Percentiles rank a stretch among this genome's conserved stretches.
Evolutionary conservation across 2,888 invertebrate species (phyloP).

Genomic region (Oasisia sp.): DNA sequence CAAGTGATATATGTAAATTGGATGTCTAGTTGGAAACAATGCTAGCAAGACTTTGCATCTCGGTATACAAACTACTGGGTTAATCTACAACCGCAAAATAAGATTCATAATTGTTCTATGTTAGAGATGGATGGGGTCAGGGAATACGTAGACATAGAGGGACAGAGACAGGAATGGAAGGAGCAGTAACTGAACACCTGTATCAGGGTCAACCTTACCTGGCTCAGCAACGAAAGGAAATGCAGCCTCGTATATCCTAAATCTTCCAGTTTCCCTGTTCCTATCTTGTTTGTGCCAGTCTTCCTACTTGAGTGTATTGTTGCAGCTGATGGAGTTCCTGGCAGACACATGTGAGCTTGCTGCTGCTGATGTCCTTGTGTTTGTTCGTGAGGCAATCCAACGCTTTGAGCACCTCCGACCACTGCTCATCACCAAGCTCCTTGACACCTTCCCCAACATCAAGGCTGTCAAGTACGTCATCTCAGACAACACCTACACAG

Average conservation of each 20-base stretch:
- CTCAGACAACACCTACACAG: not conserved
- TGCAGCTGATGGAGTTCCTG: constrained; percentile 84
- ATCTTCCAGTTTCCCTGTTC: not conserved
- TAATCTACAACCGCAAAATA: too few species aligned
- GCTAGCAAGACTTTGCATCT: too few species aligned
- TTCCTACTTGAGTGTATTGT: constrained; percentile 20
- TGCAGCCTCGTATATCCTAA: not conserved
- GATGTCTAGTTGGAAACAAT: too few species aligned
- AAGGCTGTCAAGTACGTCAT: constrained; percentile 78
- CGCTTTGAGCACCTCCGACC: constrained; percentile 84
- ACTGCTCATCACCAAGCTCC: constrained; percentile 78
- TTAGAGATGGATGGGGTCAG: too few species aligned
- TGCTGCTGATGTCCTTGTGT: constrained; percentile 92
- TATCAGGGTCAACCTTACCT: too few species aligned
- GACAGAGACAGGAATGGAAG: too few species aligned
- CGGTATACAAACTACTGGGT: too few species aligned
- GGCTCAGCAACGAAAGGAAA: not conserved
- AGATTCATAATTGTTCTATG: too few species aligned
- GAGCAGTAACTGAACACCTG: too few species aligned
- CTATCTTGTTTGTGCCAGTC: not conserved
- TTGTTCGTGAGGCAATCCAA: constrained; percentile 93
- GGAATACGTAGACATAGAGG: too few species aligned
- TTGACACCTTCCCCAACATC: constrained; percentile 87
- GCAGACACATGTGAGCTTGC: constrained; percentile 71
- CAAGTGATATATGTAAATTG: too few species aligned